Percentiles rank a stretch among this genome's conserved stretches.
phyloP scores from a whole-genome alignment of 1,140 invertebrate species.

The Drosophila sp. region DNA sequence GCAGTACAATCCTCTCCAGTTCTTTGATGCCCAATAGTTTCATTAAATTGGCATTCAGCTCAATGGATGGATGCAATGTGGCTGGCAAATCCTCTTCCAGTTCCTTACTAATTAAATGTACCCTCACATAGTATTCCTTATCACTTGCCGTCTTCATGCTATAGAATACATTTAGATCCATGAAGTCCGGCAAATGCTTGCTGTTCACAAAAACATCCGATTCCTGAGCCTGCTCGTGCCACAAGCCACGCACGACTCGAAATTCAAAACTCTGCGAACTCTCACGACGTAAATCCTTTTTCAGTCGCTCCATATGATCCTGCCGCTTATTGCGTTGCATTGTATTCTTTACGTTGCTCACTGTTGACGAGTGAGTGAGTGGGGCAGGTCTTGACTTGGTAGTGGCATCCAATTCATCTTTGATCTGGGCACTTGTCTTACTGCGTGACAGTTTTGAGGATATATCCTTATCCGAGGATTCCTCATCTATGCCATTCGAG shows the following conservation, averaged over 20 bases:
- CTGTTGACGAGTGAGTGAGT: slow-evolving; percentile 63
- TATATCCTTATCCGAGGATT: slow-evolving; percentile 18
- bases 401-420: slow-evolving; percentile 30
- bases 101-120: slow-evolving; percentile 55
- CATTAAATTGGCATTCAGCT: slow-evolving; percentile 79
- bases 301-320: slow-evolving; percentile 74
- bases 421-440: slow-evolving; percentile 64
- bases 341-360: slow-evolving; percentile 59
- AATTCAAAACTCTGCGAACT: slow-evolving; percentile 71
- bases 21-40: slow-evolving; percentile 75
- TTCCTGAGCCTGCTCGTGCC: slow-evolving; percentile 73
- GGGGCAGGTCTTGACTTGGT: slow-evolving; percentile 12
- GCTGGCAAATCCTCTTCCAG: slow-evolving; percentile 47
- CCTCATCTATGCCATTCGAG: slow-evolving; percentile 27
- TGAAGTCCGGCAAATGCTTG: slow-evolving; percentile 70
- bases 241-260: slow-evolving; percentile 69
- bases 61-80: slow-evolving; percentile 75
- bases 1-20: slow-evolving; percentile 68
- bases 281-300: slow-evolving; percentile 70
- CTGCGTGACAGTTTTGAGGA: slow-evolving; percentile 55
- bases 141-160: slow-evolving; percentile 65
- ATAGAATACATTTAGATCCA: slow-evolving; percentile 74
- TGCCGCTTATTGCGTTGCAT: slow-evolving; percentile 65
- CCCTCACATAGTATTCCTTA: slow-evolving; percentile 79
- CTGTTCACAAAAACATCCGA: slow-evolving; percentile 76